These are phyloP conservation scores for Drosophila athabasca DNA, from an alignment of 1,140 invertebrate species.

Conservation along the genomic window DNA sequence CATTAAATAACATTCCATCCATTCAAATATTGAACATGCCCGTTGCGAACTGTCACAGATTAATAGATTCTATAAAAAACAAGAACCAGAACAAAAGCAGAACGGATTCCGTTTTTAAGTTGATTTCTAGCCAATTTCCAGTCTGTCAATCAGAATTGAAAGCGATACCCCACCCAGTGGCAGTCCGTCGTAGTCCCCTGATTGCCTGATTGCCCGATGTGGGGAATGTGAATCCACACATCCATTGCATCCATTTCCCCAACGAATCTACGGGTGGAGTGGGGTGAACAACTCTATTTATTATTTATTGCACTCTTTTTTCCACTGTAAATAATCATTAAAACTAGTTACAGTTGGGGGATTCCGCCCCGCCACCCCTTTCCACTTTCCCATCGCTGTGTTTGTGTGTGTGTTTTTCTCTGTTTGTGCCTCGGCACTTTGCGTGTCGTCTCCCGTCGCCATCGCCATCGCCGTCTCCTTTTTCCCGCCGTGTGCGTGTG, in stretches of 20 bases:
- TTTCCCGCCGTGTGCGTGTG: too few relatives aligned
- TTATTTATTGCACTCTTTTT: slow-evolving; percentile 65
- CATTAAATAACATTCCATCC: too few relatives aligned
- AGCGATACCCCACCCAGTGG: slow-evolving; percentile 33
- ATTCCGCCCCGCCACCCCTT: too few relatives aligned
- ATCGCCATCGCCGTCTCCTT: too few relatives aligned
- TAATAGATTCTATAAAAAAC: background rate
- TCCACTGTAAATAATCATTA: slow-evolving; percentile 78
- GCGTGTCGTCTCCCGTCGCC: slow-evolving; percentile 23
- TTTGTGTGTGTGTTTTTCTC: slow-evolving; percentile 7
- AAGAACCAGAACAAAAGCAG: background rate
- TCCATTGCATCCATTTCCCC: too few relatives aligned
- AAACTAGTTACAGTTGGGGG: slow-evolving; percentile 48
- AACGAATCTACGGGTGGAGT: too few relatives aligned
- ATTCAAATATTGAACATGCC: too few relatives aligned
- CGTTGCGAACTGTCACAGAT: too few relatives aligned
- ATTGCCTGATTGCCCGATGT: background rate
- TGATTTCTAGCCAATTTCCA: slow-evolving; percentile 38
- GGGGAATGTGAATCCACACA: too few relatives aligned
- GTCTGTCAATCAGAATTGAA: slow-evolving; percentile 45
- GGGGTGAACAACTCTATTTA: slow-evolving; percentile 40
- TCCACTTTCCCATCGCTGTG: background rate
- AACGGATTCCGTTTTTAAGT: slow-evolving; percentile 3
- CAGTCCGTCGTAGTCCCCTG: background rate
- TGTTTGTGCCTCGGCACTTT: slow-evolving; percentile 46